phyloP scores from a whole-genome alignment of 2,797 vertebrate species.

The Urocyon cinereoargenteus region DNA sequence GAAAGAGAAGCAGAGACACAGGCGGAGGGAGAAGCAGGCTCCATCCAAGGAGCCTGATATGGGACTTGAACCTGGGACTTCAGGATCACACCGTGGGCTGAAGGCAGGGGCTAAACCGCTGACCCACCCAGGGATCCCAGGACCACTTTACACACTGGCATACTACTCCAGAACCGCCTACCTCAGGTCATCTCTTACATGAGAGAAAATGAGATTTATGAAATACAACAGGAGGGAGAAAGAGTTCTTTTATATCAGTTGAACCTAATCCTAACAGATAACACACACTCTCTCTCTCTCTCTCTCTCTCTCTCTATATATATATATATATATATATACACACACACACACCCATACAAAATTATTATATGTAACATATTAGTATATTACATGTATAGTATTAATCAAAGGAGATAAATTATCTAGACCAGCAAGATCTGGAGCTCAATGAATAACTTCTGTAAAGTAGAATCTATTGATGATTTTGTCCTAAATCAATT shows the following conservation, averaged over 20 bases:
- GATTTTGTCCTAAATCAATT: neutral
- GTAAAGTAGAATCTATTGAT: neutral
- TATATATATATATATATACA: neutral
- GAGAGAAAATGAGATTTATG: neutral
- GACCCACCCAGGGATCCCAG: no score
- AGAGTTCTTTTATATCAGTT: neutral
- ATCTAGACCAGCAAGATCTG: neutral
- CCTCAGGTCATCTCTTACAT: neutral
- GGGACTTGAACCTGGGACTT: no score
- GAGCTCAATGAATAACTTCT: neutral
- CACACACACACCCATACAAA: no score
- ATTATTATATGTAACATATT: neutral
- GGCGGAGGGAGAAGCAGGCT: no score
- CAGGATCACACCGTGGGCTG: no score
- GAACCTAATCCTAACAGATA: neutral
- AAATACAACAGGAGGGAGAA: neutral
- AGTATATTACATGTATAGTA: neutral
- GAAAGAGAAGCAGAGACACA: no score
- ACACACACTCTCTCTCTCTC: neutral
- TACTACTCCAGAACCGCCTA: neutral
- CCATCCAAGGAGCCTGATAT: no score
- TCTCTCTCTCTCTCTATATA: no score
- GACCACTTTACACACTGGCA: neutral
- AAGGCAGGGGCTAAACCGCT: no score
- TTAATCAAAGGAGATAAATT: neutral